A percentile compares a stretch with the other conserved stretches of the same genome.
phyloP scores from a whole-genome alignment of 2,888 invertebrate genomes.

The Brachypalpus laphriformis region DNA sequence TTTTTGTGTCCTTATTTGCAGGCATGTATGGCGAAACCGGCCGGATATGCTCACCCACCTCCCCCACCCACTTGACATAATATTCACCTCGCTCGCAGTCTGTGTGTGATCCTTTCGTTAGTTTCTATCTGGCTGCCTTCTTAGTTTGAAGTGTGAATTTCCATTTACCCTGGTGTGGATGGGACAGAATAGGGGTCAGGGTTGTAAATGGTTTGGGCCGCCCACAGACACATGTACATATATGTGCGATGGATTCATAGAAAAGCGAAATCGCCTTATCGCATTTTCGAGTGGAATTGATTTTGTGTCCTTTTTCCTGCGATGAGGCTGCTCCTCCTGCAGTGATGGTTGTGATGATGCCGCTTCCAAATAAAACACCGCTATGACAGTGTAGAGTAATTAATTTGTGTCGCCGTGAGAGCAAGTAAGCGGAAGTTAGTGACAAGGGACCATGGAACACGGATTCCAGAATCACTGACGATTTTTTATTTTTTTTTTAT shows the following conservation, averaged over 20 bases:
- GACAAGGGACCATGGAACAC: conserved; percentile 25
- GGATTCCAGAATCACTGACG: conserved; percentile 31
- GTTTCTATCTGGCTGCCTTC: conserved; percentile 35
- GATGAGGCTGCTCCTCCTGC: neutral
- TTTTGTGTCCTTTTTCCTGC: conserved; percentile 41
- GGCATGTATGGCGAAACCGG: neutral
- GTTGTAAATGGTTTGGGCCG: conserved; percentile 6
- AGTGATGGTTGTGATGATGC: neutral
- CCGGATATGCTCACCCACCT: neutral
- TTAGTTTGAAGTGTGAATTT: conserved; percentile 26
- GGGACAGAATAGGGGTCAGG: conserved; percentile 48
- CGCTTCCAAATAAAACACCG: neutral
- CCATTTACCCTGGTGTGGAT: neutral
- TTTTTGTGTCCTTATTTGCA: conserved; percentile 48
- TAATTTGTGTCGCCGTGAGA: conserved; percentile 30
- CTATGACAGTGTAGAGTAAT: conserved; percentile 19
- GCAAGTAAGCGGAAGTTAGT: conserved; percentile 39
- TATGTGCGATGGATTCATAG: neutral
- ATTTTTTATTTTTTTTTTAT: neutral
- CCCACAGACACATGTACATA: neutral
- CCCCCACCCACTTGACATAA: conserved; percentile 38
- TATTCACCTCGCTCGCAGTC: conserved; percentile 34
- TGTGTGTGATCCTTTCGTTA: conserved; percentile 33
- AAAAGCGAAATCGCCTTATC: conserved; percentile 28
- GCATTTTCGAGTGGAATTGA: conserved; percentile 45